Evolutionary conservation across 2,797 vertebrate species (phyloP).

Genomic region (Martes flavigula): DNA sequence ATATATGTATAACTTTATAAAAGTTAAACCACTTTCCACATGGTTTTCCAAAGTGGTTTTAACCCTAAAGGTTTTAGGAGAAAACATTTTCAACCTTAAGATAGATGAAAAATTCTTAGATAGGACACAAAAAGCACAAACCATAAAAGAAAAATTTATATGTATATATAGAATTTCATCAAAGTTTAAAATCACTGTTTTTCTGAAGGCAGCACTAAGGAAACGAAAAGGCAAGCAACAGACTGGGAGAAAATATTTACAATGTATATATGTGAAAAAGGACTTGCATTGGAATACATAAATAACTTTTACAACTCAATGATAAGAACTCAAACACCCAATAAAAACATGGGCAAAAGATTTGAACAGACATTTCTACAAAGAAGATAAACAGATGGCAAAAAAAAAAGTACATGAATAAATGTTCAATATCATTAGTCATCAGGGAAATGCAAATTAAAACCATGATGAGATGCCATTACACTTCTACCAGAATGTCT

Average conservation of each 20-base stretch:
- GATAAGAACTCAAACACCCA: conserved; percentile 65
- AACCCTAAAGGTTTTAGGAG: conserved; percentile 7
- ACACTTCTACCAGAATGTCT: background rate
- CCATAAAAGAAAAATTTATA: background rate
- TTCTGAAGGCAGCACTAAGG: conserved; percentile 37
- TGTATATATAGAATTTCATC: background rate
- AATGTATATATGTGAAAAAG: conserved; percentile 45
- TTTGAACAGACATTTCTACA: conserved; percentile 71
- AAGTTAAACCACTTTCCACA: background rate
- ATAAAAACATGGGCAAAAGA: conserved; percentile 70
- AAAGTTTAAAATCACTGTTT: conserved; percentile 39
- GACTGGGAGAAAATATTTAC: conserved; percentile 68
- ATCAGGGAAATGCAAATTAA: conserved; percentile 61
- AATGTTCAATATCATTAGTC: conserved; percentile 63
- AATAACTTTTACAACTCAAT: conserved; percentile 55
- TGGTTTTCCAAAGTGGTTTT: conserved; percentile 38
- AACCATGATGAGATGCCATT: background rate
- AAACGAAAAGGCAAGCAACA: conserved; percentile 61
- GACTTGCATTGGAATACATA: conserved; percentile 64
- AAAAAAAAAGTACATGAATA: conserved; percentile 56
- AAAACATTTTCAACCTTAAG: conserved; percentile 38
- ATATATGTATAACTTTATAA: background rate
- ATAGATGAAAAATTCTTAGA: conserved; percentile 15
- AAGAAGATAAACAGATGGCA: conserved; percentile 69
- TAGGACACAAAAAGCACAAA: conserved; percentile 9